Evolutionary conservation across 2,797 vertebrate genomes (phyloP).

Genomic region (Trachops cirrhosus): DNA sequence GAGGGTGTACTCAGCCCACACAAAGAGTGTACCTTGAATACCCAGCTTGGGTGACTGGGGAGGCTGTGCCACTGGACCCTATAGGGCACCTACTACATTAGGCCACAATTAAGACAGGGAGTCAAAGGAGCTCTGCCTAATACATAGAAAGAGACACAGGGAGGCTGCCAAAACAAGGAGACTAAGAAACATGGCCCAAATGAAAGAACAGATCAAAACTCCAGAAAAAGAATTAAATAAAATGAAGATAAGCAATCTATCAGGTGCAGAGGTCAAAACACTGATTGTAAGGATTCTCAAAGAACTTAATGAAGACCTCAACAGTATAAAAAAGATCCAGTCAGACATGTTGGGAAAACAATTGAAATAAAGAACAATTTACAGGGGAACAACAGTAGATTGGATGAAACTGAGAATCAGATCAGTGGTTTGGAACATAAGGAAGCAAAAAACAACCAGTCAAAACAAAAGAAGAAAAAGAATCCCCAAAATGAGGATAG

Average conservation of each 20-base stretch:
- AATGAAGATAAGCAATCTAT: background rate
- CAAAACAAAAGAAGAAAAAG: background rate
- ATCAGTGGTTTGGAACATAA: background rate
- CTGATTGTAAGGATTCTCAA: background rate
- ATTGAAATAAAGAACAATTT: background rate
- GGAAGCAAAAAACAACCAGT: background rate
- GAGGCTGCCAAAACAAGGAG: too few relatives aligned
- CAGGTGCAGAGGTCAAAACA: background rate
- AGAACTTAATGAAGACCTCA: background rate
- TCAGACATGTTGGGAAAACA: background rate
- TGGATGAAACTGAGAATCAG: background rate
- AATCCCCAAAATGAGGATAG: background rate
- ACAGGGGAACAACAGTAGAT: background rate
- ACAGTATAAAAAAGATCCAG: background rate
- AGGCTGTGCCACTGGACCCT: too few relatives aligned
- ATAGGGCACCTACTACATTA: too few relatives aligned
- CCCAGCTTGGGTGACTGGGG: too few relatives aligned
- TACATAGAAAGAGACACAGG: too few relatives aligned
- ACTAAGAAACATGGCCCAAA: too few relatives aligned
- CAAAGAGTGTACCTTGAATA: too few relatives aligned
- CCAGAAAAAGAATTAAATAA: background rate
- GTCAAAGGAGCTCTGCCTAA: background rate
- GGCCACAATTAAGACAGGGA: too few relatives aligned
- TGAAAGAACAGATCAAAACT: too few relatives aligned
- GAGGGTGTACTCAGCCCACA: too few relatives aligned